These are phyloP conservation scores for Stichodactyla mertensii DNA, from an alignment of 64 coral and sea anemone species.

Conservation along the genomic window DNA sequence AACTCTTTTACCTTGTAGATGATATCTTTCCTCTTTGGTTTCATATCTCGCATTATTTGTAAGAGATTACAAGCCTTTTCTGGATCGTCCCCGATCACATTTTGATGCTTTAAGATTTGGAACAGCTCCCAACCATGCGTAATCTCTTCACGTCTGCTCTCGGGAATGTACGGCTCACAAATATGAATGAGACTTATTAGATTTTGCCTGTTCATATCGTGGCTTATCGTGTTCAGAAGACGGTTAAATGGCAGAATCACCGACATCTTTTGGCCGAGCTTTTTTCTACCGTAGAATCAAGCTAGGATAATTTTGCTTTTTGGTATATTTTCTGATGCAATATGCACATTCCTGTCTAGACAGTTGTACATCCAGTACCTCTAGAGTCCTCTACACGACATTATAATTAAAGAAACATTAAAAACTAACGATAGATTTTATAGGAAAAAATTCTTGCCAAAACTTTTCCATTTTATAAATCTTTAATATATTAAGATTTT, in stretches of 20 bases:
- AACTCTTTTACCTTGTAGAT: constrained; percentile 35
- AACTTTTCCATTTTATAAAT: too few species aligned
- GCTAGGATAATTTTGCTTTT: not conserved
- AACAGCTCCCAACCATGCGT: constrained; percentile 46
- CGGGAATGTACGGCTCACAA: constrained; percentile 39
- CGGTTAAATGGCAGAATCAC: constrained; percentile 39
- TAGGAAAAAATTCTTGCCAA: too few species aligned
- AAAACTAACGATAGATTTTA: too few species aligned
- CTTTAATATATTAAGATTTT: too few species aligned
- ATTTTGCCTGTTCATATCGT: constrained; percentile 48
- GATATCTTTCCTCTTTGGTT: constrained; percentile 54
- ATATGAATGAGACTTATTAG: constrained; percentile 48
- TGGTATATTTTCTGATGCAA: not conserved
- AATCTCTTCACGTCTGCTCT: constrained; percentile 48
- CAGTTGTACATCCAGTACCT: too few species aligned
- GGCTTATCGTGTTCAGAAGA: constrained; percentile 63
- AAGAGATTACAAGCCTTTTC: constrained; percentile 48
- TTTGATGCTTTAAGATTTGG: constrained; percentile 25
- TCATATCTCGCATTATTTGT: constrained; percentile 34
- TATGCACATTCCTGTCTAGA: too few species aligned
- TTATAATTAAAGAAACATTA: too few species aligned
- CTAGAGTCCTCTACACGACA: too few species aligned
- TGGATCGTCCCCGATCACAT: constrained; percentile 39
- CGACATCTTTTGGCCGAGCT: not conserved
- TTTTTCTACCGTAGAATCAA: not conserved